Evolutionary conservation across 2,113 vertebrate genomes (phyloP).

Genomic region (Dromiciops gliroides): DNA sequence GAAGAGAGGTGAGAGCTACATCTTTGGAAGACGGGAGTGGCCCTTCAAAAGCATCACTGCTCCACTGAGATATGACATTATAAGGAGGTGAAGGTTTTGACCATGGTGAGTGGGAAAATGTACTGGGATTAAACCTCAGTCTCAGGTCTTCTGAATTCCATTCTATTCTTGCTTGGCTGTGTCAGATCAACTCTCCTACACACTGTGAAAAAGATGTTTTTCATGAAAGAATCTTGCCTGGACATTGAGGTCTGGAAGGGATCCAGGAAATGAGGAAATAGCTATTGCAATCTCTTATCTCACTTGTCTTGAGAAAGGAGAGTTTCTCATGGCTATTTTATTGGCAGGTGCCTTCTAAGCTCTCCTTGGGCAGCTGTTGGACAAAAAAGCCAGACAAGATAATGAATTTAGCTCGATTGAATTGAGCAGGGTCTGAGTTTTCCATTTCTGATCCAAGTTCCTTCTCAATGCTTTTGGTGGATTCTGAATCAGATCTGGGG

Average conservation of each 20-base stretch:
- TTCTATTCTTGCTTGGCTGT: background rate
- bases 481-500: background rate
- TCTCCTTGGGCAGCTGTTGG: background rate
- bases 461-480: background rate
- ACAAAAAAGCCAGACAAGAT: background rate
- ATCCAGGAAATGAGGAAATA: constrained; percentile 6
- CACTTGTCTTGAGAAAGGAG: constrained; percentile 28
- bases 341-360: background rate
- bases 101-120: background rate
- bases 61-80: background rate
- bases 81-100: background rate
- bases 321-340: constrained; percentile 59
- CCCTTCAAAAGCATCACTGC: background rate
- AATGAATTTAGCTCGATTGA: background rate
- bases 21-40: background rate
- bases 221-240: background rate
- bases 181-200: background rate
- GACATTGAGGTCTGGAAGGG: background rate
- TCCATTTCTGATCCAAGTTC: background rate
- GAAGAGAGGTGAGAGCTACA: background rate
- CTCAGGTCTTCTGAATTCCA: background rate
- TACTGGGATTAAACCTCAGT: background rate
- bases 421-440: background rate
- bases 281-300: constrained; percentile 33
- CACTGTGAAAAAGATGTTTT: background rate